These are phyloP conservation scores for Egretta garzetta DNA, from an alignment of 2,113 vertebrate genomes.

Conservation along the genomic window DNA sequence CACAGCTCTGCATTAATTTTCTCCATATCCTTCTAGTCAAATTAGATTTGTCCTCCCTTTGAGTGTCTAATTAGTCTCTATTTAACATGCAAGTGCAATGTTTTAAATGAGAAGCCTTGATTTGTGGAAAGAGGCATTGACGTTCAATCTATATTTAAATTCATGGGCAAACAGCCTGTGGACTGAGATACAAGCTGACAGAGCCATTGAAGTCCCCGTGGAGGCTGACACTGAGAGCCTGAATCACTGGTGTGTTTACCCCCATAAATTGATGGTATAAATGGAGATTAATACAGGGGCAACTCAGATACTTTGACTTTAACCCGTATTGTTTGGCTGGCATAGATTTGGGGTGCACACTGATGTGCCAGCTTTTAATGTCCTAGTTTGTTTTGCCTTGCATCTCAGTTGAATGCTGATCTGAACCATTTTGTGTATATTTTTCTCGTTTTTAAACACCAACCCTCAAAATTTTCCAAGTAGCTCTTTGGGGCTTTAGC, in stretches of 20 bases:
- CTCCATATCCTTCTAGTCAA: not conserved
- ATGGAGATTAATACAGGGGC: not conserved
- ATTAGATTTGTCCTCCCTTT: slow-evolving; percentile 36
- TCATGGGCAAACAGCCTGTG: not conserved
- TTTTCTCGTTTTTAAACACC: not conserved
- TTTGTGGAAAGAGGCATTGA: slow-evolving; percentile 18
- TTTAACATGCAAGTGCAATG: slow-evolving; percentile 25
- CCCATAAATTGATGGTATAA: not conserved
- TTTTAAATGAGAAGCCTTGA: slow-evolving; percentile 29
- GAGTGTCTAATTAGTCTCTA: slow-evolving; percentile 40
- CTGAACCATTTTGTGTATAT: rapidly evolving
- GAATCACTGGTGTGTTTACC: not conserved
- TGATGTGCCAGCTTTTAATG: not conserved
- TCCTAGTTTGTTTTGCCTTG: not conserved
- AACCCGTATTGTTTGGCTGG: not conserved
- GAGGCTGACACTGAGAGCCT: not conserved
- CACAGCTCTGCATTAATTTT: not conserved
- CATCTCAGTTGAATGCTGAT: not conserved
- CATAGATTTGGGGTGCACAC: not conserved
- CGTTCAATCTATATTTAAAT: slow-evolving; percentile 3
- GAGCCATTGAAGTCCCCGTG: not conserved
- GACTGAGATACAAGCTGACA: not conserved
- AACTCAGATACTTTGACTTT: not conserved
- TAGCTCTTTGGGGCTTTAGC: not conserved
- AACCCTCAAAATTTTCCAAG: not conserved